Conservation (phyloP, 2,113 vertebrate species). For the Stegastes partitus region DNA sequence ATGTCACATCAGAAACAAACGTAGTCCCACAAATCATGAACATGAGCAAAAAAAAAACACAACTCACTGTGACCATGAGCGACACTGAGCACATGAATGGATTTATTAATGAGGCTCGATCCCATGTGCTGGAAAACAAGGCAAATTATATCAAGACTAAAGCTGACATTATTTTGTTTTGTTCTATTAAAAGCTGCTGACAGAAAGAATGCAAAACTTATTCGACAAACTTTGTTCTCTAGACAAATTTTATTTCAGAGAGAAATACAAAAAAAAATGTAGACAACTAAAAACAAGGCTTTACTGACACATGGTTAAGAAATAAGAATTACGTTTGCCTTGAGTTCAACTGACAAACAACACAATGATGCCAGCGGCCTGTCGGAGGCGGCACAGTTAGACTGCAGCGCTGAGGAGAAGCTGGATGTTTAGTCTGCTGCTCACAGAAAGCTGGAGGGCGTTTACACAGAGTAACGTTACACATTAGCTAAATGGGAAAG, state of each 20-base stretch:
- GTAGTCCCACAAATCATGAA: too few species aligned
- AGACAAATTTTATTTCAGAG: slow-evolving; percentile 77
- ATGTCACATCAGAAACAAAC: too few species aligned
- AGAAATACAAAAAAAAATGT: slow-evolving; percentile 65
- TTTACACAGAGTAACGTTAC: slow-evolving; percentile 17
- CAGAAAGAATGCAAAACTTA: not conserved
- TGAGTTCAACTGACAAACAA: slow-evolving; percentile 32
- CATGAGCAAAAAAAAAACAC: too few species aligned
- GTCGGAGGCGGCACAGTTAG: slow-evolving; percentile 2
- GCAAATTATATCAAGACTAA: too few species aligned
- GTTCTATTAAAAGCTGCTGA: too few species aligned
- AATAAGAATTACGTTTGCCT: slow-evolving; percentile 29
- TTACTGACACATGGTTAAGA: slow-evolving; percentile 54
- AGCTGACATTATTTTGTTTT: too few species aligned
- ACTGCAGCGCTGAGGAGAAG: not conserved
- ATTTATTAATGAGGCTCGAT: too few species aligned
- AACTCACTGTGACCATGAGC: too few species aligned
- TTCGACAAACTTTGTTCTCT: slow-evolving; percentile 9
- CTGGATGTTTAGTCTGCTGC: slow-evolving; percentile 22
- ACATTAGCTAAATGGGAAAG: slow-evolving; percentile 20
- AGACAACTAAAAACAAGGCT: slow-evolving; percentile 47
- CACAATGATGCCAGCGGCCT: slow-evolving; percentile 8
- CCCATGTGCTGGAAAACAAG: too few species aligned
- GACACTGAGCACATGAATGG: too few species aligned
- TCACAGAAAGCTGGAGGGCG: slow-evolving; percentile 28